Conservation (phyloP, 2,888 invertebrate genomes). For the Cacoxenus indagator region DNA sequence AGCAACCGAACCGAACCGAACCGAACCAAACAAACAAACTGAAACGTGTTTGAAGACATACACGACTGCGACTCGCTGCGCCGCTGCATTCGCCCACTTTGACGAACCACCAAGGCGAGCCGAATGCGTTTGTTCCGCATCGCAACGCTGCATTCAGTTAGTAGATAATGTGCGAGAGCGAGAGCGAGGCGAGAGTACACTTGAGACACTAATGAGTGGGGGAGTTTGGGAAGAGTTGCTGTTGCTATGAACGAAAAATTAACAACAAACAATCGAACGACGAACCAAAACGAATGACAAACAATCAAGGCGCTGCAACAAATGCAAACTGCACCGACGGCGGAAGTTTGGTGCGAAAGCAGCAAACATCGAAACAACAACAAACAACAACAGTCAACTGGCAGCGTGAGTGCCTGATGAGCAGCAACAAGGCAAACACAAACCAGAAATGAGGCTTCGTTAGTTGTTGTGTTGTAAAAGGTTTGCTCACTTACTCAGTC, state of each 20-base stretch:
- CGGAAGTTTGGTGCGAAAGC: background rate
- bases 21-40: too few species aligned
- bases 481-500: constrained; percentile 53
- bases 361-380: background rate
- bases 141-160: constrained; percentile 24
- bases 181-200: background rate
- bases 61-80: background rate
- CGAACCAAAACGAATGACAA: constrained; percentile 14
- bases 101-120: constrained; percentile 40
- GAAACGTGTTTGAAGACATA: background rate
- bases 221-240: constrained; percentile 35
- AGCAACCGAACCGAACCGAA: too few species aligned
- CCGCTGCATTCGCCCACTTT: too few species aligned
- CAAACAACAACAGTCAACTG: constrained; percentile 13
- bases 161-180: background rate
- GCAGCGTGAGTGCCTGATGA: constrained; percentile 7
- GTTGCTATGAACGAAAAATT: constrained; percentile 57
- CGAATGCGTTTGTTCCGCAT: constrained; percentile 66
- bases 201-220: constrained; percentile 3
- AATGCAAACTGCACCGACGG: constrained; percentile 7
- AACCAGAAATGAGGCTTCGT: constrained; percentile 60
- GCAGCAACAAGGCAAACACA: constrained; percentile 28
- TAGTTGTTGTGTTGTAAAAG: constrained; percentile 60
- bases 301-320: background rate
- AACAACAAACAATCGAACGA: constrained; percentile 42